Percentiles rank a stretch among this genome's conserved stretches.
These are phyloP conservation scores for Fregata magnificens DNA, from an alignment of 2,113 vertebrate species.

Conservation along the genomic window DNA sequence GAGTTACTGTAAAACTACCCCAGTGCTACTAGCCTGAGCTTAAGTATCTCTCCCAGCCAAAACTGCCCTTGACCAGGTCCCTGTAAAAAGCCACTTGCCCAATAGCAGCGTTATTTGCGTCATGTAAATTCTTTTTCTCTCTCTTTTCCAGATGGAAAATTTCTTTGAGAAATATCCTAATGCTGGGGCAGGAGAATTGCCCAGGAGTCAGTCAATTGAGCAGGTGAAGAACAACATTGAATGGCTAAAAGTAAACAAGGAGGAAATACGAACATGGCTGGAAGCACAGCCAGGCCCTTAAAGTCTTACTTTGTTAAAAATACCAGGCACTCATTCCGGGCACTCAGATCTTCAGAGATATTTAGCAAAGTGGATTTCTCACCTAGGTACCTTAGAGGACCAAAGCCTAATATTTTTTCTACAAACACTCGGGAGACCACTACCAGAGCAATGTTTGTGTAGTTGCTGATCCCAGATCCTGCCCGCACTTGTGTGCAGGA, in stretches of 20 bases:
- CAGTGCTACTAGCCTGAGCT: not conserved
- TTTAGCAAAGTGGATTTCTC: not conserved
- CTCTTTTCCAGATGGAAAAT: conserved; percentile 84
- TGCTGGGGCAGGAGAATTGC: conserved; percentile 86
- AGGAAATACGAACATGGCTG: conserved; percentile 81
- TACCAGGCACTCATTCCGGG: not conserved
- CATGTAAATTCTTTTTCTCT: not conserved
- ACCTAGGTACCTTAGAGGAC: not conserved
- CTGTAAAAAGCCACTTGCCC: not conserved
- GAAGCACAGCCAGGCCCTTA: rapidly evolving
- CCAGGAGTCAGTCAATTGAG: conserved; percentile 88
- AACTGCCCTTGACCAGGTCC: not conserved
- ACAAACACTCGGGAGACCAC: not conserved
- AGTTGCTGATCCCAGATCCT: not conserved
- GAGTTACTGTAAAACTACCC: not conserved
- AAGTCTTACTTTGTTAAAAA: not conserved
- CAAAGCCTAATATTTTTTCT: not conserved
- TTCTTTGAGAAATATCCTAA: conserved; percentile 87
- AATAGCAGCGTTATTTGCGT: not conserved
- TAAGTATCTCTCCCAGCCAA: not conserved
- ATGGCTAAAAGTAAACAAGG: conserved; percentile 81
- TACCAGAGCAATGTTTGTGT: not conserved
- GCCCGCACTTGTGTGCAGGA: not conserved
- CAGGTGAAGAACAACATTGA: conserved; percentile 89
- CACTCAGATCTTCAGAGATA: not conserved